Percentiles rank a stretch among this genome's conserved stretches.
Evolutionary conservation across 2,888 invertebrate species (phyloP).

Genomic region (Blastobasis adustella): DNA sequence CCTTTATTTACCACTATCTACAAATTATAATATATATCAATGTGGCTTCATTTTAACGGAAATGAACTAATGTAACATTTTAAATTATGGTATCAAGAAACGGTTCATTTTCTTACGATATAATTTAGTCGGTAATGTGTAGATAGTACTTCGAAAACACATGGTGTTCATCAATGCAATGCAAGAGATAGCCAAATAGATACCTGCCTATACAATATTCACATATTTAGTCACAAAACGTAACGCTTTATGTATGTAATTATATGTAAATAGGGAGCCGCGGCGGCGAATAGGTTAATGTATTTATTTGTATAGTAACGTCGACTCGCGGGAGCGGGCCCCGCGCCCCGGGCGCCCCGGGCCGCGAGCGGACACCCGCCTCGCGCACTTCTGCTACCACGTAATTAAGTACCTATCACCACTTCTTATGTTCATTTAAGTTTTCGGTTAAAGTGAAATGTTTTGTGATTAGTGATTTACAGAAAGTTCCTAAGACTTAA

Average conservation of each 20-base stretch:
- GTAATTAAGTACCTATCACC: too few species aligned
- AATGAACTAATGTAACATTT: too few species aligned
- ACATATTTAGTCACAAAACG: constrained; percentile 26
- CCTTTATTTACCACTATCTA: too few species aligned
- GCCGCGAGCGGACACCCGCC: background rate
- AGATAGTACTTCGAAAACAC: too few species aligned
- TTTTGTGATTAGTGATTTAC: constrained; percentile 48
- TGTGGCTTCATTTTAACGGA: too few species aligned
- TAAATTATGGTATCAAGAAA: too few species aligned
- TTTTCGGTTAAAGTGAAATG: constrained; percentile 20
- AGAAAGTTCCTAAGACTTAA: constrained; percentile 66
- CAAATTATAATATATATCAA: too few species aligned
- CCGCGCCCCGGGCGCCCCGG: too few species aligned
- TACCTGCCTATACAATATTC: constrained; percentile 4
- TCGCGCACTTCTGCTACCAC: background rate
- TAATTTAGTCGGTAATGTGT: too few species aligned
- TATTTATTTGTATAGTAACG: too few species aligned
- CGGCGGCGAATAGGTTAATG: background rate
- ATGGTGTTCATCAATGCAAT: background rate
- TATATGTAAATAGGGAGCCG: constrained; percentile 1
- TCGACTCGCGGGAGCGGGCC: too few species aligned
- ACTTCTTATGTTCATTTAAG: background rate
- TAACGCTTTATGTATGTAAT: constrained; percentile 28
- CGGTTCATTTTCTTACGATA: too few species aligned
- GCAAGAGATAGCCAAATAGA: constrained; percentile 1